Evolutionary conservation across 1,140 invertebrate genomes (phyloP).

Genomic region (Leptoteleia sp.): DNA sequence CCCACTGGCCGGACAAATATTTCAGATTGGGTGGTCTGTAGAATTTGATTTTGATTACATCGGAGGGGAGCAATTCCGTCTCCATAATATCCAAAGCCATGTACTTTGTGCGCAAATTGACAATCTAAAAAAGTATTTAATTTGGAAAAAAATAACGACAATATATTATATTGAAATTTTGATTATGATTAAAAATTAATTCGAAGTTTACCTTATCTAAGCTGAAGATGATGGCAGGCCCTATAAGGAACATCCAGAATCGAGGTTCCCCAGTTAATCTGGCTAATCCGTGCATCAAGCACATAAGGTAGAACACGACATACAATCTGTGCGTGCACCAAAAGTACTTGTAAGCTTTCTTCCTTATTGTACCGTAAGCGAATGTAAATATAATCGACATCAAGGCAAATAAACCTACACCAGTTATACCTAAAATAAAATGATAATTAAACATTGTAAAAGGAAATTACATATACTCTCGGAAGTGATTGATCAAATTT

Average conservation of each 20-base stretch:
- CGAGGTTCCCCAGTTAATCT: conserved; percentile 94
- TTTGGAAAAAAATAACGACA: conserved; percentile 1
- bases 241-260: conserved; percentile 98
- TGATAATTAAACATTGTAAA: no score
- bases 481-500: no score
- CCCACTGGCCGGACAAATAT: conserved; percentile 95
- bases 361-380: conserved; percentile 95
- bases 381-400: conserved; percentile 99
- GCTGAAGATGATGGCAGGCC: conserved; percentile 93
- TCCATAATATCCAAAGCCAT: conserved; percentile 97
- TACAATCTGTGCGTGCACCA: conserved; percentile 98
- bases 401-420: conserved; percentile 95
- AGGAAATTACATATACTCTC: no score
- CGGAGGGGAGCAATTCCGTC: conserved; percentile 97
- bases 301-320: conserved; percentile 93
- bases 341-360: conserved; percentile 97
- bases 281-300: conserved; percentile 96
- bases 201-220: conserved; percentile 89
- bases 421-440: conserved; percentile 90
- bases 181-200: conserved; percentile 6
- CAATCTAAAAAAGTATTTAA: conserved; percentile 83
- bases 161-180: no score
- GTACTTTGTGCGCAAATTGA: conserved; percentile 94
- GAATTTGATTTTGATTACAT: conserved; percentile 95
- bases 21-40: conserved; percentile 97